Conservation (phyloP, 30 jellyfish, hydroid and myxozoan genomes). For the Morbakka virulenta region DNA sequence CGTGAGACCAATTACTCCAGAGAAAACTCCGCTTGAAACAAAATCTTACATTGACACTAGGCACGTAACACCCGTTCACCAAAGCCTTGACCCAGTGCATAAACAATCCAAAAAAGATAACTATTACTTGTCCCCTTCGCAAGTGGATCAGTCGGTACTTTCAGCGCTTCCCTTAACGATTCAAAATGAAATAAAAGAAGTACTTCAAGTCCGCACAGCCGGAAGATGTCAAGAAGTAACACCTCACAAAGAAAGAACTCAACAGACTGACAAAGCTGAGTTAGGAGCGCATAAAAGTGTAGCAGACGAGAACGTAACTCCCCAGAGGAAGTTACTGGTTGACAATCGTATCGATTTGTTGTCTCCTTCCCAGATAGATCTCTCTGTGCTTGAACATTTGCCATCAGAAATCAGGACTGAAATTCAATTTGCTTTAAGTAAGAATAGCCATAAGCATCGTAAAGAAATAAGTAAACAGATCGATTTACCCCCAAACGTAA, state of each 20-base stretch:
- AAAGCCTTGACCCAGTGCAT: too few species aligned
- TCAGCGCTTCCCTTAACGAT: slow-evolving; percentile 15
- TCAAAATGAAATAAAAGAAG: slow-evolving; percentile 1
- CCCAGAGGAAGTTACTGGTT: too few species aligned
- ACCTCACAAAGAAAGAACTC: background rate
- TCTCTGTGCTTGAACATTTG: slow-evolving; percentile 47
- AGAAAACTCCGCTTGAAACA: too few species aligned
- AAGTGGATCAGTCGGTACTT: slow-evolving; percentile 9
- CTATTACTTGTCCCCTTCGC: background rate
- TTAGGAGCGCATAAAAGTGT: background rate
- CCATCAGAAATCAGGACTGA: slow-evolving; percentile 66
- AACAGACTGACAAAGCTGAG: background rate
- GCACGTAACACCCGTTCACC: too few species aligned
- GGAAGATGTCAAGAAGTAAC: background rate
- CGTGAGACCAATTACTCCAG: too few species aligned
- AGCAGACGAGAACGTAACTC: background rate
- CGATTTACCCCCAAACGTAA: background rate
- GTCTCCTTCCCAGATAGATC: slow-evolving; percentile 74
- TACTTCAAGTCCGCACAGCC: background rate
- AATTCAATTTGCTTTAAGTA: background rate
- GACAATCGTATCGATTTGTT: too few species aligned
- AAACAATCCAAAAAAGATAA: too few species aligned
- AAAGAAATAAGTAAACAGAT: slow-evolving; percentile 25
- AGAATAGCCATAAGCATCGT: slow-evolving; percentile 21
- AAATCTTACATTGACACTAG: too few species aligned